Base-by-base conservation (phyloP, 2,797 vertebrate species). In the Brachymystax lenok region DNA sequence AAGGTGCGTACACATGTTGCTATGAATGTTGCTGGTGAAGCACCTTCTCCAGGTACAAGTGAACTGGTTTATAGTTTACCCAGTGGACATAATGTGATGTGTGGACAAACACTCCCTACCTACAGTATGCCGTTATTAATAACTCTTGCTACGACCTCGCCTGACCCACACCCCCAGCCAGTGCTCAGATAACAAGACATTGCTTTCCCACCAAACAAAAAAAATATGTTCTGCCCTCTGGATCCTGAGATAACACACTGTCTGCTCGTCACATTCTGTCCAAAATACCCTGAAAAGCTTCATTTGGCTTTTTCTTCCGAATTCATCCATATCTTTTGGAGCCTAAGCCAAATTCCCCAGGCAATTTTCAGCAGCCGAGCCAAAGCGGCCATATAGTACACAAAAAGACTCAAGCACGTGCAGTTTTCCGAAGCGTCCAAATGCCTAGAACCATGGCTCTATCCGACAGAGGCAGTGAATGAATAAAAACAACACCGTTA, bases 111-210 rank as follows among this genome's bases (percentile, higher is more conserved):
- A 71, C 51, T 4, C 16, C 5, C 16, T 61, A 27, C 74, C 80
- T 77, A 67, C 51, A 69, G 84, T 46, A 66, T 71, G 75, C 64
- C 84, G 81, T 88, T 90, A 90, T 90, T 91, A 90, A 90, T 88
- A 92, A 90, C 85, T 73, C 77, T 86, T 81, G 86, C 82, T 85
- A 70, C 21, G 59, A 73, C 84, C 80, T 73, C 77, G 86, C 84
- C 88, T 87, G 10, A 73, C 46, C 46, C 8, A 71, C 10, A 24
- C 46, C 50, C 35, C 40, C n/a, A 27, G 69, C 13, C 24, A 17
- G 1, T 30, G 21, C 40, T 24, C 40, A 70, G 40, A 21, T 50
- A 24, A 24, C 19, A 14, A 21, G 13, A 21, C 21, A 27, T 30
- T 52, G 70, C 51, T 54, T 24, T 17, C 51, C 24, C 14, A 30